Conservation (phyloP, 2,797 vertebrate genomes). For the Ficedula albicollis region DNA sequence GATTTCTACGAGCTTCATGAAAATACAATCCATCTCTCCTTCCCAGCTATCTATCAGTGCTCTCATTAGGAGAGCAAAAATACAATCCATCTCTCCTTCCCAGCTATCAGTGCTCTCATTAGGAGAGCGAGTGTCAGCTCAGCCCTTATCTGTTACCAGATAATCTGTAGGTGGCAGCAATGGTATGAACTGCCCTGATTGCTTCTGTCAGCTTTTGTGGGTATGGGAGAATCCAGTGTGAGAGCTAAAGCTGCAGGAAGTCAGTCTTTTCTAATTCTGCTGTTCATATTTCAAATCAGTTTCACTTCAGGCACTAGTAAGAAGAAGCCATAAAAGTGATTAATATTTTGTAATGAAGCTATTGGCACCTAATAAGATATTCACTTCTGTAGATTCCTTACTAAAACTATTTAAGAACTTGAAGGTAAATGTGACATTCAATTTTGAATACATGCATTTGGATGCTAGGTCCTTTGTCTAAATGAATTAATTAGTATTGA, state of each 20-base stretch:
- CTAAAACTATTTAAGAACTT: constrained; percentile 49
- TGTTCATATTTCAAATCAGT: neutral
- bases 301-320: neutral
- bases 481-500: constrained; percentile 46
- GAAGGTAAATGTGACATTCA: constrained; percentile 8
- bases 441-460: constrained; percentile 9
- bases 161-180: constrained; percentile 58
- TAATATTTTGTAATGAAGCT: constrained; percentile 59
- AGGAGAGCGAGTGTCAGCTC: neutral
- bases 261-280: neutral
- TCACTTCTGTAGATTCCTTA: constrained; percentile 16
- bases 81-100: neutral
- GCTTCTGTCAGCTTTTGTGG: neutral
- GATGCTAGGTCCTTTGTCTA: constrained; percentile 21
- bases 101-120: neutral
- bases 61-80: neutral
- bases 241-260: neutral
- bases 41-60: neutral
- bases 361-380: constrained; percentile 50
- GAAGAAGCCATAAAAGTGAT: constrained; percentile 30
- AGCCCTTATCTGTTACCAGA: neutral
- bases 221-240: neutral
- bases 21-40: neutral
- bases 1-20: neutral
- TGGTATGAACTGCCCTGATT: neutral